phyloP scores from a whole-genome alignment of 1,140 invertebrate genomes.

The Epicauta chinensis region DNA sequence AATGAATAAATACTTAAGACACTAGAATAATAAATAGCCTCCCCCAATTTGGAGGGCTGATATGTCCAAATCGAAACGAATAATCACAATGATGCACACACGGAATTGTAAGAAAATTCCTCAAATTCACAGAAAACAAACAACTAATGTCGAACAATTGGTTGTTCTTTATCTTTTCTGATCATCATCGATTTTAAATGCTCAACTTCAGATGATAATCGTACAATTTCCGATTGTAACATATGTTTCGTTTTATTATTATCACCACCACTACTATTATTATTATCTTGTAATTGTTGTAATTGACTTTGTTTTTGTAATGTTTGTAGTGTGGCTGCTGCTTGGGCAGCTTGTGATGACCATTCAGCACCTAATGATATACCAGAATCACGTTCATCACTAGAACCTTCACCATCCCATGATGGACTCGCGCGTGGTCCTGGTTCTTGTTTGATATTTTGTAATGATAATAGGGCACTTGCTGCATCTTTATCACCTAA shows the following conservation, averaged over 20 bases:
- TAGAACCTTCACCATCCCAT: slow-evolving; percentile 77
- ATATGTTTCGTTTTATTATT: slow-evolving; percentile 60
- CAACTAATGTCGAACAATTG: slow-evolving; percentile 23
- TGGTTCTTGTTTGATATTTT: slow-evolving; percentile 78
- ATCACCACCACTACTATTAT: slow-evolving; percentile 30
- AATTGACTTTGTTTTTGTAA: slow-evolving; percentile 46
- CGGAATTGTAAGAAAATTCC: no score
- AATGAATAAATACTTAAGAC: slow-evolving; percentile 38
- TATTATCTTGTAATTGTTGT: slow-evolving; percentile 38
- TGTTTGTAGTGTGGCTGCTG: slow-evolving; percentile 37
- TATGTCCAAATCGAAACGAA: slow-evolving; percentile 23
- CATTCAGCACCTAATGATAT: slow-evolving; percentile 75
- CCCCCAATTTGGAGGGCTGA: slow-evolving; percentile 23
- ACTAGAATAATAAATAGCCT: slow-evolving; percentile 41
- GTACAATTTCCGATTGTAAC: slow-evolving; percentile 77
- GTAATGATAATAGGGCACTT: slow-evolving; percentile 66
- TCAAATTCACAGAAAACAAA: no score
- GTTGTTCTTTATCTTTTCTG: slow-evolving; percentile 28
- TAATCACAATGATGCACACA: slow-evolving; percentile 27
- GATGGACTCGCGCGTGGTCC: slow-evolving; percentile 67
- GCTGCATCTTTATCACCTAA: slow-evolving; percentile 82
- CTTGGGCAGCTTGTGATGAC: slow-evolving; percentile 42
- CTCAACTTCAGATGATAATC: slow-evolving; percentile 88
- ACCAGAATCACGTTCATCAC: slow-evolving; percentile 81
- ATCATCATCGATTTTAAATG: slow-evolving; percentile 66